A percentile compares a stretch with the other conserved stretches of the same genome.
Conservation (phyloP, 1,140 invertebrate species). For the Drusus annulatus region DNA sequence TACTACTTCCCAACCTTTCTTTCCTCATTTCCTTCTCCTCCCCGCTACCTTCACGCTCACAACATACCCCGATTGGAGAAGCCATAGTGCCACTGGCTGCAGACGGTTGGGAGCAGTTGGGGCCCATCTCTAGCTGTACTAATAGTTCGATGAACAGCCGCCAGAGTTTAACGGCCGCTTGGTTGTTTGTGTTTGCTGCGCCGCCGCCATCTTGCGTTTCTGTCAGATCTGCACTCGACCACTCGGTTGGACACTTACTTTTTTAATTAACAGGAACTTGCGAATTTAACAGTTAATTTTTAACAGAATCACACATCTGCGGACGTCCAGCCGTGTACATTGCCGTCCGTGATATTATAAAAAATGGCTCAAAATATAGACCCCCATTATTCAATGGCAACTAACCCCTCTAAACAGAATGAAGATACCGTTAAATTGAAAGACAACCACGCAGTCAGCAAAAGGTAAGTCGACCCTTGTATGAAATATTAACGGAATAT, state of each 20-base stretch:
- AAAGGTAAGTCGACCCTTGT: constrained; percentile 76
- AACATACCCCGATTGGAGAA: too few relatives aligned
- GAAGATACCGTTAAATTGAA: constrained; percentile 82
- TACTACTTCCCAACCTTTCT: too few relatives aligned
- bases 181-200: constrained; percentile 46
- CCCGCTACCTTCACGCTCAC: too few relatives aligned
- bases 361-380: constrained; percentile 89
- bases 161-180: constrained; percentile 33
- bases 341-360: constrained; percentile 60
- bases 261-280: constrained; percentile 69
- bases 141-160: constrained; percentile 2
- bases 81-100: too few relatives aligned
- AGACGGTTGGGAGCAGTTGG: too few relatives aligned
- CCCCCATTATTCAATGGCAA: constrained; percentile 79
- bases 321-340: constrained; percentile 66
- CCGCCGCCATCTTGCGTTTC: constrained; percentile 65
- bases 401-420: constrained; percentile 79
- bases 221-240: constrained; percentile 66
- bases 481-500: constrained; percentile 38
- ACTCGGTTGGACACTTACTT: constrained; percentile 63
- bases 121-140: too few relatives aligned
- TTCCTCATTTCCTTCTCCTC: too few relatives aligned
- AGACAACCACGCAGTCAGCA: constrained; percentile 89
- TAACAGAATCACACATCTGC: constrained; percentile 44
- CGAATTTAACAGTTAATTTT: constrained; percentile 45